These are phyloP conservation scores for Orthosia gothica DNA, from an alignment of 2,888 invertebrate genomes.

Conservation along the genomic window DNA sequence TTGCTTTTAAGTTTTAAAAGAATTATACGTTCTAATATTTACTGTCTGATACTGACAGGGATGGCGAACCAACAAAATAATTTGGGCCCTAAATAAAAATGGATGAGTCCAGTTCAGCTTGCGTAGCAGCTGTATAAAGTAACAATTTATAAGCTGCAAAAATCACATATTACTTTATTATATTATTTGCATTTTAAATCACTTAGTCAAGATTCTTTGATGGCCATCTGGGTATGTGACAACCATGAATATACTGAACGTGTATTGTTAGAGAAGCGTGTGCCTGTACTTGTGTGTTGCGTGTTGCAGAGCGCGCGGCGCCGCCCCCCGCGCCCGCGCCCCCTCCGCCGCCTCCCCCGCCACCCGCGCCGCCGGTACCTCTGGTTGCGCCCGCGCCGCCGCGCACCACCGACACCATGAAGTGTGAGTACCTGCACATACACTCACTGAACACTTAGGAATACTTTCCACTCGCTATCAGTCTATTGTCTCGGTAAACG, in stretches of 20 bases:
- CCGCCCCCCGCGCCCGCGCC: conserved; percentile 81
- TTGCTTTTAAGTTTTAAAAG: not conserved
- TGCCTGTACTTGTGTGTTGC: conserved; percentile 11
- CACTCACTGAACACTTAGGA: not conserved
- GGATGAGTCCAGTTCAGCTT: too few relatives aligned
- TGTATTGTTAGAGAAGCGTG: not conserved
- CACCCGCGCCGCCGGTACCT: conserved; percentile 81
- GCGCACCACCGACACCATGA: conserved; percentile 81
- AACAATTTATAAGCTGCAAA: too few relatives aligned
- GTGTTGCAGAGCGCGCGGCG: conserved; percentile 71
- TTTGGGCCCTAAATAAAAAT: too few relatives aligned
- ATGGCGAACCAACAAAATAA: too few relatives aligned
- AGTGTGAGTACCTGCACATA: conserved; percentile 80
- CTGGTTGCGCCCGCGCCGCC: conserved; percentile 76
- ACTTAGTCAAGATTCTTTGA: too few relatives aligned
- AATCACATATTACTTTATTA: too few relatives aligned
- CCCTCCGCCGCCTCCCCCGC: conserved; percentile 77
- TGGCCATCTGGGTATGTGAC: not conserved
- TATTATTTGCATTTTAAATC: too few relatives aligned
- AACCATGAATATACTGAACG: not conserved
- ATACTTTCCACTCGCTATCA: not conserved
- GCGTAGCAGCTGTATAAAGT: too few relatives aligned
- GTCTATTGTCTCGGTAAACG: not conserved
- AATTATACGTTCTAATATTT: not conserved
- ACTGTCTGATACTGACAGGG: not conserved